Conservation (phyloP, 2,888 invertebrate genomes). For the Melinaea marsaeus region DNA sequence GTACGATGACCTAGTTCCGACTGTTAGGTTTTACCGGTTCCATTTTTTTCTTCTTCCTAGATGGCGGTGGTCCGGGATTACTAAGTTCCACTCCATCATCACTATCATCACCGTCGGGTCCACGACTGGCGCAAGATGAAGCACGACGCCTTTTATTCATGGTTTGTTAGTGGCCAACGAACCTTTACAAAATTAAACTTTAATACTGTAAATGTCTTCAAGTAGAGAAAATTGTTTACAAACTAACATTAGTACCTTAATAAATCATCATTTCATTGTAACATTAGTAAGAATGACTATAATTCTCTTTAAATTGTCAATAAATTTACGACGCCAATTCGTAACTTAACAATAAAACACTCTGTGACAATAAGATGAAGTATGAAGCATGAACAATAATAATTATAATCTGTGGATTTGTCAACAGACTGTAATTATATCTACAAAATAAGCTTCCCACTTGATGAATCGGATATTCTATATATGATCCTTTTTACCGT, state of each 20-base stretch:
- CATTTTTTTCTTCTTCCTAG: conserved; percentile 81
- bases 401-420: neutral
- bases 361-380: neutral
- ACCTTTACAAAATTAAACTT: neutral
- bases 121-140: conserved; percentile 88
- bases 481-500: too few species aligned
- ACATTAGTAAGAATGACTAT: neutral
- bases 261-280: neutral
- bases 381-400: neutral
- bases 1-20: conserved; percentile 29
- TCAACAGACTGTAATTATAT: neutral
- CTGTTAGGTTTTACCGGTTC: conserved; percentile 79
- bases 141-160: conserved; percentile 90
- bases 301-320: neutral
- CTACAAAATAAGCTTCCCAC: too few species aligned
- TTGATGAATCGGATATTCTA: too few species aligned
- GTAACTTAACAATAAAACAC: neutral
- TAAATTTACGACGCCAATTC: neutral
- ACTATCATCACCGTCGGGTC: conserved; percentile 82
- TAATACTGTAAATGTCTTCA: neutral
- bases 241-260: conserved; percentile 8
- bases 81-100: conserved; percentile 79
- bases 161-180: neutral
- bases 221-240: neutral
- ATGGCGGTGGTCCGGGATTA: conserved; percentile 68